Base-by-base conservation (phyloP, 1,140 invertebrate species). In the Gonioctena quinquepunctata region DNA sequence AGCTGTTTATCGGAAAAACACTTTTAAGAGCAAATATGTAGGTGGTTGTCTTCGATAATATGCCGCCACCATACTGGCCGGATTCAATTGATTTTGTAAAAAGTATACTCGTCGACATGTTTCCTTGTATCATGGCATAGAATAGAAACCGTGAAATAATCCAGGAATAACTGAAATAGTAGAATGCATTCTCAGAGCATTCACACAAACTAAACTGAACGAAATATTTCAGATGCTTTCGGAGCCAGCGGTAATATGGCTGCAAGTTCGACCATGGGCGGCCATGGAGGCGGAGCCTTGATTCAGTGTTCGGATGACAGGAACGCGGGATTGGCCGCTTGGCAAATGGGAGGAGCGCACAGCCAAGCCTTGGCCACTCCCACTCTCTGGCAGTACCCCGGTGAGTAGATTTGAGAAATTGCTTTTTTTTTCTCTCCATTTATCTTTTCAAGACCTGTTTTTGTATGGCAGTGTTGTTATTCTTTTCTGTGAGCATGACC, bases 351-450 rank as follows among this genome's bases (percentile, higher is more conserved):
- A 74, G 83, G 83, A 18, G 77, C 82, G 48, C 83, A 85, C 69
- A 81, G 77, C 62, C 83, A 84, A 68, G 82, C 84, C 77, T 76
- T 86, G 72, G 78, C 83, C 76, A 80, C 89, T 76, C 87, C 91
- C 65, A 89, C 91, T 71, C 84, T 92, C 78, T 91, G 89, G 91
- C 88, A 91, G 84, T 92, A 92, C 85, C 90, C 90, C 76, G 87
- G 90, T 91, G 82, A 89, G 87, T 84, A 49, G 60, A 42, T 42
- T 42, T 42, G 33, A 42, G 33, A 13, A 42, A n/a, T 42, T 42
- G 33, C 16, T 42, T 42, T 42, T 42, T 33, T 42, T 42, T 42
- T 42, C n/a, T n/a, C n/a, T 13, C 13, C 33, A 42, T 42, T n/a
- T 42, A 42, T 42, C 33, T 42, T 83, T 79, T 83, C 81, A 22